Evolutionary conservation across 2,797 vertebrate genomes (phyloP), one percentile per base, ranked within the genome.

Genomic region (Leptatherina wallacei): DNA sequence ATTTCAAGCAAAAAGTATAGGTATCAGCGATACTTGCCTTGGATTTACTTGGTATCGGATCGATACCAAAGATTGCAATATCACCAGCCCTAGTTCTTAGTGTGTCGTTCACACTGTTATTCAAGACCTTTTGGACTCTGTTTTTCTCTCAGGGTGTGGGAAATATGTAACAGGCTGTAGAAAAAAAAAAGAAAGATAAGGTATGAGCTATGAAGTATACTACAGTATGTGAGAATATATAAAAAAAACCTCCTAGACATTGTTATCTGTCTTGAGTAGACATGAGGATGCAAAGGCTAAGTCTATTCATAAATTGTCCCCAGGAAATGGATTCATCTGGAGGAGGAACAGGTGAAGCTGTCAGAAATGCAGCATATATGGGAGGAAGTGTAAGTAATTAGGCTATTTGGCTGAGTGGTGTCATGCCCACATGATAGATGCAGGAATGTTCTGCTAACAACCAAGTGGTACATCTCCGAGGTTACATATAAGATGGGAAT

Each of bases 401-500:
- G 74, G 60, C 60, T 68, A 68, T 82, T 47, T 71, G 79, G 47
- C 68, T 77, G 78, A 76, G 72, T 83, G 81, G 82, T 87, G 84
- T 81, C 65, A 4, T 71, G 68, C 44, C 80, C 80, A 74, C 78
- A 71, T 77, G 87, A 85, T 76, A 81, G 81, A 89, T 82, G 69
- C 57, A 81, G 72, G 76, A 78, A 71, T 61, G 65, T 75, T 75
- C 77, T 30, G 0, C 75, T 77, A 80, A 84, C 78, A 84, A 71
- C 75, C 69, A 64, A 66, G 30, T 76, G 80, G 61, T 75, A 65
- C 78, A 73, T 71, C 59, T 44, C 65, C 63, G 58, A 49, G 33
- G 47, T 56, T 74, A 57, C 74, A 85, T 75, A 75, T 72, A 66
- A 71, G 62, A 35, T 35, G 40, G 38, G 69, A 70, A 80, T 87